phyloP scores from a whole-genome alignment of 2,113 vertebrate species.

The Brachyhypopomus occidentalis region DNA sequence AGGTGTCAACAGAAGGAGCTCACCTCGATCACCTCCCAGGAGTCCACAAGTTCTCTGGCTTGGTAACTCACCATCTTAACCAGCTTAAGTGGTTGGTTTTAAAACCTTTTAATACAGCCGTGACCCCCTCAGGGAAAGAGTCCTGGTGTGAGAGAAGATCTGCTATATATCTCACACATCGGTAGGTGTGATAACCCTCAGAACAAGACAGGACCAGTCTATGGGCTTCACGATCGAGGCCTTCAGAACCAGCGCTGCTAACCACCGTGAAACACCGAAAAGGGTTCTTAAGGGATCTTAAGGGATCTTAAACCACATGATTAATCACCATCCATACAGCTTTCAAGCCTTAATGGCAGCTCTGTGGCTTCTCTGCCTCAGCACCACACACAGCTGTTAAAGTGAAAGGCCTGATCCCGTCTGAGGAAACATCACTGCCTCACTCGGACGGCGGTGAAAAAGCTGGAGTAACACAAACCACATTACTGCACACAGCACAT shows the following conservation, averaged over 20 bases:
- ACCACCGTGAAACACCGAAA: not conserved
- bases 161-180: not conserved
- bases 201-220: not conserved
- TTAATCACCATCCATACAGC: not conserved
- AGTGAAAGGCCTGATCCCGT: not conserved
- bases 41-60: not conserved
- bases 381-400: not conserved
- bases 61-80: not conserved
- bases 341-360: not conserved
- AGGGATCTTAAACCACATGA: not conserved
- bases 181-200: not conserved
- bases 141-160: not conserved
- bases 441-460: too few relatives aligned
- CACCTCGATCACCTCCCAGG: too few relatives aligned
- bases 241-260: not conserved
- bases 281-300: not conserved
- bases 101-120: slow-evolving; percentile 12
- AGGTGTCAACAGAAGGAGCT: too few relatives aligned
- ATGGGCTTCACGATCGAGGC: not conserved
- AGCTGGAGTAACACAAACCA: too few relatives aligned
- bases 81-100: not conserved
- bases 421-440: not conserved
- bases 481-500: too few relatives aligned
- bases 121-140: not conserved
- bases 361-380: not conserved